Evolutionary conservation across 2,113 vertebrate genomes (phyloP), one percentile per base, ranked within the genome.

Genomic region (Smithornis capensis): DNA sequence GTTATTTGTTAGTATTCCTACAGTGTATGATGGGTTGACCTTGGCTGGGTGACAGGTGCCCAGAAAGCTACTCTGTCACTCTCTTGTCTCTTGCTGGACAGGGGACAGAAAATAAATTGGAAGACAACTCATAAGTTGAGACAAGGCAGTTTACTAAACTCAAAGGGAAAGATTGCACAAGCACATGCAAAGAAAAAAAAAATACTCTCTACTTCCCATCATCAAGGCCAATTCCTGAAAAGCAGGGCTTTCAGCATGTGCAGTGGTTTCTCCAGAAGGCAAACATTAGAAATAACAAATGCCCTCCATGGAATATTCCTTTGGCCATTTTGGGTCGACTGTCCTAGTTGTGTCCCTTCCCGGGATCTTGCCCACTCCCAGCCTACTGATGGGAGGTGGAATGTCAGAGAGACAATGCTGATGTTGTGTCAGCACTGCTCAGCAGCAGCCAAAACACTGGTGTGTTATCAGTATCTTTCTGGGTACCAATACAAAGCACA

Each of bases 121-220:
- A 69, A 83, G 4, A 35, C 3, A 35, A 19, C 6, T 55, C 0
- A 0, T 60, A 47, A 9, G 11, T 47, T 40, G 47, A 75, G 38
- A 75, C 16, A 83, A 53, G 29, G 19, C 24, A 68, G 4, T 76
- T 83, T 69, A 35, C 11, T 42, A 35, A 82, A 53, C 16, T 10
- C 37, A 33, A 71, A 73, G 21, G 6, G 44, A 53, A 40, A 12
- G 9, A 3, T 29, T 38, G 16, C 24, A 0, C 16, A 45, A 45
- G 10, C 13, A 68, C 9, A 50, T 65, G 22, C 14, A 47, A 24
- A 55, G 29, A 55, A 9, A 17, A 23, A 15, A 47, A 38, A 49
- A 86, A 1, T 13, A 11, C 25, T 38, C 37, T 59, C 6, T 62
- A 16, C 75, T 89, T 15, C 21, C 12, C 9, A 33, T 53, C 21